A percentile compares a stretch with the other conserved stretches of the same genome.
These are phyloP conservation scores for Chlorospingus flavigularis DNA, from an alignment of 2,797 vertebrate species.

Conservation along the genomic window DNA sequence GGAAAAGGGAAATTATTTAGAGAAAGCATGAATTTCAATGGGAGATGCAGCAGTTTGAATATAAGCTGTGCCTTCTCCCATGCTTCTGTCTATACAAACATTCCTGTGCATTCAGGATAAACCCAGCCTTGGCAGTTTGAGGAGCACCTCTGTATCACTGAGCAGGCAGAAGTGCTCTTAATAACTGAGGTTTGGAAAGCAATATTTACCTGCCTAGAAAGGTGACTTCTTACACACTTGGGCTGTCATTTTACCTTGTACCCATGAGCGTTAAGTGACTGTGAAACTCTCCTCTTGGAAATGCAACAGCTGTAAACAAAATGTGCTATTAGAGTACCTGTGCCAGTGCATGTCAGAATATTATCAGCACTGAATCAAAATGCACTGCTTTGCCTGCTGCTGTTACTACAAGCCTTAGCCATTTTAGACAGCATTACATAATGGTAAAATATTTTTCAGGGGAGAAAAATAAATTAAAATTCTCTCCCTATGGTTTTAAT, in stretches of 20 bases:
- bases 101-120: neutral
- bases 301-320: conserved; percentile 7
- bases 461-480: neutral
- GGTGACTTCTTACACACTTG: neutral
- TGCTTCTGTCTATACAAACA: neutral
- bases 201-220: neutral
- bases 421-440: conserved; percentile 17
- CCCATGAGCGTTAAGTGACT: neutral
- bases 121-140: neutral
- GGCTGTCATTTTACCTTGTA: neutral
- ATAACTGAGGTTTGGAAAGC: neutral
- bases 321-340: neutral
- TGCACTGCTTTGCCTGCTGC: neutral
- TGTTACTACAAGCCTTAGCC: conserved; percentile 2
- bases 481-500: conserved; percentile 18
- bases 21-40: neutral
- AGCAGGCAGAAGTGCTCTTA: neutral
- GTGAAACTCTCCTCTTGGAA: conserved; percentile 5
- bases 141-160: rapidly evolving
- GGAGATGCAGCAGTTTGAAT: neutral
- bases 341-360: neutral
- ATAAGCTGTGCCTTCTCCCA: neutral
- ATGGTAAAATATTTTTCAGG: conserved; percentile 28
- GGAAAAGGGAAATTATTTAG: neutral
- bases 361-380: neutral